Evolutionary conservation across 1,140 invertebrate genomes (phyloP).

Genomic region (Pseudomyrmex gracilis): DNA sequence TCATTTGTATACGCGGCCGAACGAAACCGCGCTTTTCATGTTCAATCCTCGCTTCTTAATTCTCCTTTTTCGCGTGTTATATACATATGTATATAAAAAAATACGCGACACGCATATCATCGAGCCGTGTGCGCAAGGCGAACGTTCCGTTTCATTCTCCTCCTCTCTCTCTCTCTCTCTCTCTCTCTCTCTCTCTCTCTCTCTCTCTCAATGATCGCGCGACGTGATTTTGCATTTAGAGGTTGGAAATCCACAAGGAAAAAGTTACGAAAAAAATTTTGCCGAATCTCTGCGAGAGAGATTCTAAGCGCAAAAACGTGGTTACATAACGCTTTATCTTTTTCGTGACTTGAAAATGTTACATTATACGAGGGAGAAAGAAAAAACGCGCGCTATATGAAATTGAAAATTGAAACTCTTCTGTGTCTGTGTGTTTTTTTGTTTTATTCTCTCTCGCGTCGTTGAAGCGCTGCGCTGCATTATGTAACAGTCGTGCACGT

Average conservation of each 20-base stretch:
- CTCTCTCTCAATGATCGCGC: too few relatives aligned
- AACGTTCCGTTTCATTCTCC: too few relatives aligned
- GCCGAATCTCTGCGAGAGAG: too few relatives aligned
- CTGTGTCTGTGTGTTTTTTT: neutral
- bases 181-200: too few relatives aligned
- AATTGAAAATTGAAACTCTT: constrained; percentile 40
- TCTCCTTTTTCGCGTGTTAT: neutral
- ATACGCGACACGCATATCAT: too few relatives aligned
- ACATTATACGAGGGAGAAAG: neutral
- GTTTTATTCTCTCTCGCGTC: neutral
- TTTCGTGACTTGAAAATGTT: neutral
- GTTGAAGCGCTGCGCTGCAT: constrained; percentile 43
- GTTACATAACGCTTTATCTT: neutral
- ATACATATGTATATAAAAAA: too few relatives aligned
- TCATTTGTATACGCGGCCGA: neutral
- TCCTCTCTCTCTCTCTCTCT: too few relatives aligned
- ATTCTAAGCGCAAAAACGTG: constrained; percentile 2
- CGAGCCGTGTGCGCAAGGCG: too few relatives aligned
- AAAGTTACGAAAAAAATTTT: too few relatives aligned
- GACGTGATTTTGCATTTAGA: too few relatives aligned
- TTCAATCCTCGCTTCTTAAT: neutral
- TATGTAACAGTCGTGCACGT: constrained; percentile 40
- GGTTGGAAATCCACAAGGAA: too few relatives aligned
- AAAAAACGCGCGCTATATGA: constrained; percentile 20
- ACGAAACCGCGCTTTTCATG: neutral